These are phyloP conservation scores for Alaudala cheleensis DNA, from an alignment of 2,113 vertebrate species.

Conservation along the genomic window DNA sequence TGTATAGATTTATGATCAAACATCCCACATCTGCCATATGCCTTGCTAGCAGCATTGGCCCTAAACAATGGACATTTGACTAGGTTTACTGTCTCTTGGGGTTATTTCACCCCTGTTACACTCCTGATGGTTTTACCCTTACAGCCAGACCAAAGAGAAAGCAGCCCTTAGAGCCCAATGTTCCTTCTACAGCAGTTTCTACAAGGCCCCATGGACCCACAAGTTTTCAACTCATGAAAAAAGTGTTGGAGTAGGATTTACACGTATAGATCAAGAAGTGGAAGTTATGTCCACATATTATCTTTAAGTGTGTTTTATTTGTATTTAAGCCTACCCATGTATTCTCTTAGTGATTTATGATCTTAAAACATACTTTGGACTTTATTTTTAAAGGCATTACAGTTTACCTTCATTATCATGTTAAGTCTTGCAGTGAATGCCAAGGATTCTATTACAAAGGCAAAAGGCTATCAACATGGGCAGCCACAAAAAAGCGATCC, in stretches of 20 bases:
- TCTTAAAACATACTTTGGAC: background rate
- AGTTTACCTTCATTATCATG: background rate
- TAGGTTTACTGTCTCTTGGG: background rate
- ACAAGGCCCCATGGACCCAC: slow-evolving; percentile 33
- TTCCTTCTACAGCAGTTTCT: slow-evolving; percentile 21
- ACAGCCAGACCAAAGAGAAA: background rate
- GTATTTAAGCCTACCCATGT: slow-evolving; percentile 9
- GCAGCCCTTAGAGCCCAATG: slow-evolving; percentile 21
- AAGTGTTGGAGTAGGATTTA: slow-evolving; percentile 33
- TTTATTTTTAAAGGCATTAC: background rate
- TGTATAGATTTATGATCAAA: background rate
- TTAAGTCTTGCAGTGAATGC: background rate
- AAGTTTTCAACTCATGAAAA: slow-evolving; percentile 16
- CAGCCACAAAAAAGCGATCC: background rate
- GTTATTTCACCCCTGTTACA: background rate
- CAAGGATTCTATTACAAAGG: background rate
- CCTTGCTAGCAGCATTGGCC: background rate
- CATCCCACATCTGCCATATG: background rate
- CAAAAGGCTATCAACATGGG: background rate
- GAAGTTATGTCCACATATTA: slow-evolving; percentile 35
- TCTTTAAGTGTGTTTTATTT: slow-evolving; percentile 17
- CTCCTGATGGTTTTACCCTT: background rate
- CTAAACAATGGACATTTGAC: background rate
- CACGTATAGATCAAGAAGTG: slow-evolving; percentile 35
- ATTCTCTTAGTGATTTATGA: slow-evolving; percentile 12